These are phyloP conservation scores for Sceloporus undulatus DNA, from an alignment of 2,113 vertebrate genomes.

Conservation along the genomic window DNA sequence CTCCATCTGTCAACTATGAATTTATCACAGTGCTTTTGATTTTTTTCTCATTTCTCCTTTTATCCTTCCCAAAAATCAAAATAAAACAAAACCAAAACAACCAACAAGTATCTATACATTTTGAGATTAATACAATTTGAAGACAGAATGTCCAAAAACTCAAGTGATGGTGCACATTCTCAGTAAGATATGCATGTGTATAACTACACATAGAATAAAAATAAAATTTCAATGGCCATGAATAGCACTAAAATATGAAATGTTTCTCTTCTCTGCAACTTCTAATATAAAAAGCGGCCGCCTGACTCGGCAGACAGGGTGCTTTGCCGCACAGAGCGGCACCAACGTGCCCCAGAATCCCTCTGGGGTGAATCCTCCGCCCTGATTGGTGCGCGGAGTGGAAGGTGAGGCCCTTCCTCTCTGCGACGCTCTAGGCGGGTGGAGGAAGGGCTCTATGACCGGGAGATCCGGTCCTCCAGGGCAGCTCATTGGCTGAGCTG, in stretches of 20 bases:
- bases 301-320: too few species aligned
- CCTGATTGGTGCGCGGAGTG: too few species aligned
- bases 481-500: too few species aligned
- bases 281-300: neutral
- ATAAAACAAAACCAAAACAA: neutral
- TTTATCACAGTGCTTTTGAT: constrained; percentile 45
- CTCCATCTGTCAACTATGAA: constrained; percentile 45
- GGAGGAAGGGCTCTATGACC: too few species aligned
- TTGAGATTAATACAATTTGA: neutral
- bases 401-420: too few species aligned
- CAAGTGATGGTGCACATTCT: neutral
- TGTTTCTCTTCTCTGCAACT: neutral
- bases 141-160: neutral
- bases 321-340: too few species aligned
- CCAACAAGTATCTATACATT: constrained; percentile 9
- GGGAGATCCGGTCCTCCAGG: too few species aligned
- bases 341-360: too few species aligned
- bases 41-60: constrained; percentile 33
- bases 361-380: too few species aligned
- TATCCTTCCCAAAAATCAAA: neutral
- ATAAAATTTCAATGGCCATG: neutral
- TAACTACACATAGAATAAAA: neutral
- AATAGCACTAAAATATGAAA: neutral
- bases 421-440: too few species aligned
- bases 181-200: neutral